These are phyloP conservation scores for Calephelis virginiensis DNA, from an alignment of 1,140 invertebrate species.

Conservation along the genomic window DNA sequence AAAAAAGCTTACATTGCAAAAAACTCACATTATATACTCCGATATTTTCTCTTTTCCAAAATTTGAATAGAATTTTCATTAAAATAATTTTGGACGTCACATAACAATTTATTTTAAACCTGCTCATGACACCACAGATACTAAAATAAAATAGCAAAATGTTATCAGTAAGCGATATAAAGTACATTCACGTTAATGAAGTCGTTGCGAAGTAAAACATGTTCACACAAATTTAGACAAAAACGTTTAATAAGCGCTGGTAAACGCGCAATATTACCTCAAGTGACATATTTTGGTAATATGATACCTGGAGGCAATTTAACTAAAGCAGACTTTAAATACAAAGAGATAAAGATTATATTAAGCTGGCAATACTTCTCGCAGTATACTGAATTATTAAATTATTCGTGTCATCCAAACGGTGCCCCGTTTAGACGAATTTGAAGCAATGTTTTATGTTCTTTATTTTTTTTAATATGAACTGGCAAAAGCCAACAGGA, in stretches of 20 bases:
- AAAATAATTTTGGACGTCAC: too few relatives aligned
- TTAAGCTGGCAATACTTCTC: conserved; percentile 27
- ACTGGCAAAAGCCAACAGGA: too few relatives aligned
- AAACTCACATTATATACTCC: too few relatives aligned
- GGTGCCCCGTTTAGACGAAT: conserved; percentile 25
- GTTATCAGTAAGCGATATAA: too few relatives aligned
- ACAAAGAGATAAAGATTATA: conserved; percentile 21
- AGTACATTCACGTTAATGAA: background rate
- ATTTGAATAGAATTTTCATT: too few relatives aligned
- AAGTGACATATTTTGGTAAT: conserved; percentile 15
- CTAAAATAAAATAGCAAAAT: too few relatives aligned
- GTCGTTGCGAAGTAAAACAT: conserved; percentile 4
- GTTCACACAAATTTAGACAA: conserved; percentile 13
- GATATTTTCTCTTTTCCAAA: too few relatives aligned
- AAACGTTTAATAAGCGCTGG: conserved; percentile 13
- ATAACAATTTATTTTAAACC: too few relatives aligned
- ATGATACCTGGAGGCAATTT: background rate
- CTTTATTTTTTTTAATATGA: background rate
- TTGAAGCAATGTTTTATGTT: background rate
- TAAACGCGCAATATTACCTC: conserved; percentile 16
- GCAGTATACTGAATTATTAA: conserved; percentile 33
- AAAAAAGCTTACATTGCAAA: too few relatives aligned
- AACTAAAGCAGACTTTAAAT: conserved; percentile 18
- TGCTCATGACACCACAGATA: too few relatives aligned
- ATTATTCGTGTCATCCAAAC: conserved; percentile 27